A percentile compares a stretch with the other conserved stretches of the same genome.
These are phyloP conservation scores for Sebastes dallii DNA, from an alignment of 2,797 vertebrate species.

Conservation along the genomic window DNA sequence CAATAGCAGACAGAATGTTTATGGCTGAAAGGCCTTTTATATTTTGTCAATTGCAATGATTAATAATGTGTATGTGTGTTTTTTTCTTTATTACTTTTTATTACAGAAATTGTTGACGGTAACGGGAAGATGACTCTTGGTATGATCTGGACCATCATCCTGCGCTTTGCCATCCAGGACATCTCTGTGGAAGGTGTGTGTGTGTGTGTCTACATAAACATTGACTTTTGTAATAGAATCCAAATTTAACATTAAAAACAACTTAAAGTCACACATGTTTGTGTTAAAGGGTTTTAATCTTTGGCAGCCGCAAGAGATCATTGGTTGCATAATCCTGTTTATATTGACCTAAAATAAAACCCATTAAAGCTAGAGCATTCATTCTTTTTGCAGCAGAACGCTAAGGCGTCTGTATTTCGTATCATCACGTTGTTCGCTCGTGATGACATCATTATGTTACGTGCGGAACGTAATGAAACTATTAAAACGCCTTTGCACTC, in stretches of 20 bases:
- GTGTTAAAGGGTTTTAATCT: background rate
- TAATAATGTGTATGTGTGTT: background rate
- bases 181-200: constrained; percentile 91
- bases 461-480: too few species aligned
- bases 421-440: too few species aligned
- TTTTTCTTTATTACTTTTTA: background rate
- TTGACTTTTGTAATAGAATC: background rate
- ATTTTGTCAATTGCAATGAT: background rate
- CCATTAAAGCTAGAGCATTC: too few species aligned
- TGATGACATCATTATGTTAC: too few species aligned
- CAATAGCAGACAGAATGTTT: background rate
- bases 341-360: too few species aligned
- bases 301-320: too few species aligned
- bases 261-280: background rate
- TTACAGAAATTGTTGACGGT: constrained; percentile 90
- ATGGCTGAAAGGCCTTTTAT: background rate
- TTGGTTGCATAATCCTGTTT: too few species aligned
- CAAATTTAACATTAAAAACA: background rate
- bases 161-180: constrained; percentile 94
- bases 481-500: too few species aligned
- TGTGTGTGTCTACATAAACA: constrained; percentile 21
- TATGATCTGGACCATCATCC: constrained; percentile 97
- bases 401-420: too few species aligned
- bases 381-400: too few species aligned
- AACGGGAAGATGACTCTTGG: constrained; percentile 94